phyloP scores from a whole-genome alignment of 2,888 invertebrate genomes.

The Oscheius onirici region DNA sequence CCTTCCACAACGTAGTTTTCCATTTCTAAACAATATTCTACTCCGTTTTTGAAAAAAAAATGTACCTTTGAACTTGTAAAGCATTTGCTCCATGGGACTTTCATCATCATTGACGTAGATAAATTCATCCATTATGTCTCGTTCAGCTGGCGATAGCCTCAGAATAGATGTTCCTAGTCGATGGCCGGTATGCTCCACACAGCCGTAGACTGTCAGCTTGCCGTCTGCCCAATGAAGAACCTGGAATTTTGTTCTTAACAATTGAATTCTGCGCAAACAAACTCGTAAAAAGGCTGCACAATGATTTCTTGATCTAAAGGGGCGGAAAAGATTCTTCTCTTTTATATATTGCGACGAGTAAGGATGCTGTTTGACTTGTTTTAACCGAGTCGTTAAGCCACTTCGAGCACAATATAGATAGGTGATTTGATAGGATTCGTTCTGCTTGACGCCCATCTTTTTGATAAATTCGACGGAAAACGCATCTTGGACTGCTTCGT shows the following conservation, averaged over 20 bases:
- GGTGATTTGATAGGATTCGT: conserved; percentile 36
- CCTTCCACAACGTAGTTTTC: conserved; percentile 37
- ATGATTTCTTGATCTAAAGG: conserved; percentile 35
- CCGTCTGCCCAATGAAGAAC: conserved; percentile 44
- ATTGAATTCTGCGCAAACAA: no score
- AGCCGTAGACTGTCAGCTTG: conserved; percentile 45
- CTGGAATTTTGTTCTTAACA: no score
- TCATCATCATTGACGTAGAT: conserved; percentile 36
- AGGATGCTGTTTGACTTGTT: conserved; percentile 10
- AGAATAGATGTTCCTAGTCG: conserved; percentile 55
- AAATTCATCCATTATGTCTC: conserved; percentile 41
- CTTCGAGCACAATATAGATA: conserved; percentile 45
- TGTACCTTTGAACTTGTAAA: conserved; percentile 35
- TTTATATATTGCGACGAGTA: conserved; percentile 24
- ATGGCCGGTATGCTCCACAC: conserved; percentile 57
- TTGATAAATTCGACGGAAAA: conserved; percentile 46
- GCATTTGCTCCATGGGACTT: conserved; percentile 33
- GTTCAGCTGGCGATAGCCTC: conserved; percentile 19
- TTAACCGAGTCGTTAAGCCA: conserved; percentile 31
- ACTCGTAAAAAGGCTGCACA: conserved; percentile 45
- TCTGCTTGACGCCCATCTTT: conserved; percentile 42
- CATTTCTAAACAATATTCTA: conserved; percentile 10
- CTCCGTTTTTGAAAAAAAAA: not conserved
- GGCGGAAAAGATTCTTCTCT: not conserved
- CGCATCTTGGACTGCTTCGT: conserved; percentile 46